phyloP scores from a whole-genome alignment of 2,797 vertebrate species.

The Argya squamiceps region DNA sequence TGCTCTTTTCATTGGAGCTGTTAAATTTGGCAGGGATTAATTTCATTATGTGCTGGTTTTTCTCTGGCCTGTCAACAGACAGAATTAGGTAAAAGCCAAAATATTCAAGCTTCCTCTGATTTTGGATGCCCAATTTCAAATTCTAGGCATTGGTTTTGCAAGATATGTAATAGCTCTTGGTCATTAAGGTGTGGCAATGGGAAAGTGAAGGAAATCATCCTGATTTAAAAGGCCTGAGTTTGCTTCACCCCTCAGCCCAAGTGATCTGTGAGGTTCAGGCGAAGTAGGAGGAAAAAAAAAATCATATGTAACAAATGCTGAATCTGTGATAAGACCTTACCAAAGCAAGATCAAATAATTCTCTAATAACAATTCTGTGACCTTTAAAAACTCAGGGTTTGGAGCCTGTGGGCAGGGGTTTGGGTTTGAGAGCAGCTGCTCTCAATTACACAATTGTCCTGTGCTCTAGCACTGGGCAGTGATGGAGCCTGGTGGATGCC shows the following conservation, averaged over 20 bases:
- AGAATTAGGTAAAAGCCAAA: background rate
- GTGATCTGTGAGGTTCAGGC: background rate
- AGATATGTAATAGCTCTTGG: background rate
- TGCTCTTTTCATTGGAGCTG: background rate
- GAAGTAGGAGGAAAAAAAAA: background rate
- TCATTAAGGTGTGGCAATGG: background rate
- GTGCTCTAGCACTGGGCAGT: background rate
- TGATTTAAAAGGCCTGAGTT: background rate
- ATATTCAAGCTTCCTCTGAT: background rate
- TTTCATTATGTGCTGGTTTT: background rate
- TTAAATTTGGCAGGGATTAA: background rate
- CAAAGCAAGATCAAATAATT: background rate
- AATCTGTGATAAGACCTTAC: background rate
- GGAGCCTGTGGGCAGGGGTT: background rate
- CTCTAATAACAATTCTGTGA: background rate
- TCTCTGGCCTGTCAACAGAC: background rate
- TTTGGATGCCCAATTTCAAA: background rate
- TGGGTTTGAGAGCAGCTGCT: background rate
- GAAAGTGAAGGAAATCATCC: background rate
- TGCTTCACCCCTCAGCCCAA: background rate
- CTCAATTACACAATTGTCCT: background rate
- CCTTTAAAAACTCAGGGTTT: background rate
- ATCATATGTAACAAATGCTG: background rate
- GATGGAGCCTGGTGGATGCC: background rate
- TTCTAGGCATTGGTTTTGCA: background rate